A percentile compares a stretch with the other conserved stretches of the same genome.
These are phyloP conservation scores for Zootoca vivipara DNA, from an alignment of 2,113 vertebrate species.

Conservation along the genomic window DNA sequence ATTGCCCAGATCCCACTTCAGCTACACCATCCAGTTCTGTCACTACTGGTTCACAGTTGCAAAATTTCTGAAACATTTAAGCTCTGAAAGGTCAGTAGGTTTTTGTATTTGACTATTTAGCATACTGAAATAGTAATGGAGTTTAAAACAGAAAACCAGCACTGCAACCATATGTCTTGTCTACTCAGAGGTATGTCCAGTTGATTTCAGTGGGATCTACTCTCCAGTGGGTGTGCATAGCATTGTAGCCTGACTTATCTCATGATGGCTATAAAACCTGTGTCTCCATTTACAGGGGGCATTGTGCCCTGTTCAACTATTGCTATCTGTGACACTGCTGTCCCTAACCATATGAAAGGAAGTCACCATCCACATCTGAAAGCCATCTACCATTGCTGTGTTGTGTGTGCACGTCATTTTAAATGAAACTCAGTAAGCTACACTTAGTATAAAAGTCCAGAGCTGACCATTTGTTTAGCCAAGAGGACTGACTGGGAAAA, in stretches of 20 bases:
- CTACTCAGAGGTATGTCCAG: neutral
- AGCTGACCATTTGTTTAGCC: neutral
- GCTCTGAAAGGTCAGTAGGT: neutral
- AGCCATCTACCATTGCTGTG: neutral
- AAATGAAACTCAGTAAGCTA: neutral
- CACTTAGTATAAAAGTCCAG: neutral
- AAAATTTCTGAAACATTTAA: neutral
- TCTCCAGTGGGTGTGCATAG: no score
- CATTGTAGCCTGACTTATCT: neutral
- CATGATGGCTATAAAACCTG: neutral
- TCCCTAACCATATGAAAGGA: neutral
- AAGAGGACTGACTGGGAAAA: neutral
- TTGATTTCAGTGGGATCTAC: neutral
- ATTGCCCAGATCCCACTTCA: conserved; percentile 2
- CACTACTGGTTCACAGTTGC: neutral
- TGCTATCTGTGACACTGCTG: neutral
- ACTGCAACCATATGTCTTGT: neutral
- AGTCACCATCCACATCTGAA: neutral
- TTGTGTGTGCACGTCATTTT: neutral
- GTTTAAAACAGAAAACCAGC: neutral
- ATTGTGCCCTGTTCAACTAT: neutral
- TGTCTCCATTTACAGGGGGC: neutral
- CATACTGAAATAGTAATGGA: neutral
- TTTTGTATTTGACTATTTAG: neutral
- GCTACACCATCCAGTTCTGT: conserved; percentile 4